phyloP scores from a whole-genome alignment of 1,140 invertebrate species.

The Drosophila grimshawi region DNA sequence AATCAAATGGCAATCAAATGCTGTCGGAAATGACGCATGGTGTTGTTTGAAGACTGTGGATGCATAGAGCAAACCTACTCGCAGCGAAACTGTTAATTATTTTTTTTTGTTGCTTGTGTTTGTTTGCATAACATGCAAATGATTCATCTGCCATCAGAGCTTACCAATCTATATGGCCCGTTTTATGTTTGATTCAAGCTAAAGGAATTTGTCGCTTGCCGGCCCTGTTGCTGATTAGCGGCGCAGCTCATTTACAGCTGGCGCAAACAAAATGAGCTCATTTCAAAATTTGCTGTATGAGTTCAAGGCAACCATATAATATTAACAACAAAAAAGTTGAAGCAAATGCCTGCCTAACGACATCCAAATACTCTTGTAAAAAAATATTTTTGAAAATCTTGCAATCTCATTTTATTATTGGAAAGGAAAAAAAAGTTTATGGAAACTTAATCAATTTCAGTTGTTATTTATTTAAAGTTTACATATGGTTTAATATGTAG shows the following conservation, averaged over 20 bases:
- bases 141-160: slow-evolving; percentile 35
- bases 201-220: slow-evolving; percentile 38
- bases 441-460: no score
- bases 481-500: no score
- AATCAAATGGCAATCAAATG: slow-evolving; percentile 21
- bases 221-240: slow-evolving; percentile 28
- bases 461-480: no score
- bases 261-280: slow-evolving; percentile 40
- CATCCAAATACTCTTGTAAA: no score
- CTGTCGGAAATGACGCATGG: slow-evolving; percentile 33
- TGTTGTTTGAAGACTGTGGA: slow-evolving; percentile 2
- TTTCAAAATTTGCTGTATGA: slow-evolving; percentile 25
- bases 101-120: neutral
- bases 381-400: no score
- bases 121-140: slow-evolving; percentile 1
- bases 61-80: neutral
- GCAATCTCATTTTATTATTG: no score
- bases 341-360: no score
- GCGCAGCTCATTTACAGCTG: slow-evolving; percentile 28
- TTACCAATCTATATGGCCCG: neutral
- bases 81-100: neutral
- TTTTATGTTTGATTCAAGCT: slow-evolving; percentile 25
- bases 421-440: no score
- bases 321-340: slow-evolving; percentile 2
- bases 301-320: slow-evolving; percentile 25